Base-by-base conservation (phyloP, 1,140 invertebrate species). In the Meloidogyne exigua region DNA sequence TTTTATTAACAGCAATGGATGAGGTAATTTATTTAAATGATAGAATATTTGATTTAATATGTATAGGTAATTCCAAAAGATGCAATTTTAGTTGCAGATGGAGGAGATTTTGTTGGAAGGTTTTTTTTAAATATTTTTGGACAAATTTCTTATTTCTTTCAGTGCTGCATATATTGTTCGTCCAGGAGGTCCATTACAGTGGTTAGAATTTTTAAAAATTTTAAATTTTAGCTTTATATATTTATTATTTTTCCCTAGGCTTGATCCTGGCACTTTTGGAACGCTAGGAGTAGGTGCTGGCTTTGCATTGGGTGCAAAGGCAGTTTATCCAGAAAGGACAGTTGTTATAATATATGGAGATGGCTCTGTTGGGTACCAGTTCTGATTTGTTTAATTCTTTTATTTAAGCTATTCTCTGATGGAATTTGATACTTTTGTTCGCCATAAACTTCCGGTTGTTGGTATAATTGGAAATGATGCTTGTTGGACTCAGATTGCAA, bases 321-420 rank as follows among this genome's bases (percentile, higher is more conserved):
- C 91, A n/a, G 90, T 88, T 71, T 88, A 89, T n/a, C 91, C 91
- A 26, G 90, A 92, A 21, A 81, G 87, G 21, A 87, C 90, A 78
- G 90, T 91, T 11, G 90, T 90, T 89, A 90, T 92, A 66, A 88
- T 92, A 26, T 92, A 91, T 88, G 91, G 91, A 12, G 91, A 92
- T 84, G 91, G 91, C 9, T 91, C 91, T 5, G 88, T 89, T 66
- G 91, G 91, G 13, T 92, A 32, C 2, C n/a, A 63, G 10, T 70
- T 44, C 21, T 70, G 12, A 26, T 70, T 70, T 28, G 10, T 23
- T n/a, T 13, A 77, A 65, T 65, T 10, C 10, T 2, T n/a, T 57
- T 25, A 32, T 81, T 85, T 63, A 57, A 83, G 82, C 36, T 83
- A 88, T 77, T 91, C 90, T 65, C 81, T 92, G 12, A 89, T 90